A percentile compares a stretch with the other conserved stretches of the same genome.
Conservation (phyloP, 2,888 invertebrate genomes). For the Eretmocerus hayati region DNA sequence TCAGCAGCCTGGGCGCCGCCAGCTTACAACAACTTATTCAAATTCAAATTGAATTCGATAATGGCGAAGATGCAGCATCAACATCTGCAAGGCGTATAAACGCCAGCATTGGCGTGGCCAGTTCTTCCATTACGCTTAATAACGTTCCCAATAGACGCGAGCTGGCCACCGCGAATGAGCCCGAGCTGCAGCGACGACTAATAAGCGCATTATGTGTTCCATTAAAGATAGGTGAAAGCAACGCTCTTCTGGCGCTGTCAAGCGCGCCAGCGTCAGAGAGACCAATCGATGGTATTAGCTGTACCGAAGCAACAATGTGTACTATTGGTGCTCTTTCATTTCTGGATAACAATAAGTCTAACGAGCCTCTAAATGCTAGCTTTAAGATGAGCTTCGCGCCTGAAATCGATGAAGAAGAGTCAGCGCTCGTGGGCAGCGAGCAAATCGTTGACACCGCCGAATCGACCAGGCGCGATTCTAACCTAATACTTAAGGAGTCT, state of each 20-base stretch:
- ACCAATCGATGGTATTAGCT: slow-evolving; percentile 44
- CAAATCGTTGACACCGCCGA: slow-evolving; percentile 16
- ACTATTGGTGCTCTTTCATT: slow-evolving; percentile 51
- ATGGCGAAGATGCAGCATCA: slow-evolving; percentile 16
- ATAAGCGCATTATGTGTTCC: slow-evolving; percentile 42
- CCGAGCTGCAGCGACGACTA: slow-evolving; percentile 21
- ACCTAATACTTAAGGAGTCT: slow-evolving; percentile 41
- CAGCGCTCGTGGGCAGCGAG: not conserved
- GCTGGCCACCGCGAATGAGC: slow-evolving; percentile 18
- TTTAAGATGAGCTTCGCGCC: slow-evolving; percentile 32
- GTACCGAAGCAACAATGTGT: slow-evolving; percentile 47
- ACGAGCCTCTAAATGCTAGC: slow-evolving; percentile 41
- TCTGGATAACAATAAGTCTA: slow-evolving; percentile 46
- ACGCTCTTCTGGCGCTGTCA: slow-evolving; percentile 28
- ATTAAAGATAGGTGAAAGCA: slow-evolving; percentile 40
- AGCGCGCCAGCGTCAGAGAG: slow-evolving; percentile 19
- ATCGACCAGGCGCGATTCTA: slow-evolving; percentile 36
- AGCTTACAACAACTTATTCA: not conserved
- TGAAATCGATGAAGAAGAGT: slow-evolving; percentile 3
- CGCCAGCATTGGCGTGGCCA: slow-evolving; percentile 32
- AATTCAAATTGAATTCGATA: not conserved
- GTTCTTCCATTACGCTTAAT: slow-evolving; percentile 48
- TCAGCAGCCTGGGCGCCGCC: slow-evolving; percentile 35
- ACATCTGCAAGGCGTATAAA: slow-evolving; percentile 17
- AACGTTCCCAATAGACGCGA: slow-evolving; percentile 41